phyloP scores from a whole-genome alignment of 2,113 vertebrate species.

The Brachyhypopomus gauderio region DNA sequence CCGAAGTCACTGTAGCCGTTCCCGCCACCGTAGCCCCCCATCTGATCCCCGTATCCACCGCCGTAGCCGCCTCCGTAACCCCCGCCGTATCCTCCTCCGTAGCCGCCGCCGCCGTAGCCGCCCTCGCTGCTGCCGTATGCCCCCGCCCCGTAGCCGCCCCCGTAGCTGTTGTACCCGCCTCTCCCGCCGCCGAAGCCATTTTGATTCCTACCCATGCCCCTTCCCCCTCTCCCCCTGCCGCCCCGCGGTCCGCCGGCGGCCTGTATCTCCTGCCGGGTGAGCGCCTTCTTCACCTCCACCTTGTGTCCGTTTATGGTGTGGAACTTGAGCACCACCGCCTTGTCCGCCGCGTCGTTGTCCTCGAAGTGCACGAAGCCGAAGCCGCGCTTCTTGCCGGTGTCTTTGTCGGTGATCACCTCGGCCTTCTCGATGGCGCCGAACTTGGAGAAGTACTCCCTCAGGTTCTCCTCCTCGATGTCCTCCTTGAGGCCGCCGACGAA shows the following conservation, averaged over 20 bases:
- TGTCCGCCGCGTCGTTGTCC: constrained; percentile 92
- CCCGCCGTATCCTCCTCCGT: constrained; percentile 63
- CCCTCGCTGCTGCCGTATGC: constrained; percentile 47
- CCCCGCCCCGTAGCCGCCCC: constrained; percentile 54
- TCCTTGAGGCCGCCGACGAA: constrained; percentile 94
- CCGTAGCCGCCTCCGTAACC: constrained; percentile 68
- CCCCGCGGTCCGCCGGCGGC: constrained; percentile 72
- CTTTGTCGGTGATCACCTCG: constrained; percentile 94
- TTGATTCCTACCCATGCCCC: constrained; percentile 61
- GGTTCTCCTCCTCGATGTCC: constrained; percentile 87
- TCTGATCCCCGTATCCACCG: constrained; percentile 76
- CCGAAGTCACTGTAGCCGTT: constrained; percentile 85
- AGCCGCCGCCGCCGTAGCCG: constrained; percentile 53
- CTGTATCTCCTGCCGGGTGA: constrained; percentile 86
- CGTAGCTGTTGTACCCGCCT: constrained; percentile 53
- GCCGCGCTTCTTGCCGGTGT: constrained; percentile 92
- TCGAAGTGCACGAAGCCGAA: constrained; percentile 96
- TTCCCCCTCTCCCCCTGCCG: constrained; percentile 65
- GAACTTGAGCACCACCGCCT: constrained; percentile 87
- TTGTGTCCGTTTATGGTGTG: constrained; percentile 87
- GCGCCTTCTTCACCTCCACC: constrained; percentile 86
- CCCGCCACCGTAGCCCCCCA: constrained; percentile 81
- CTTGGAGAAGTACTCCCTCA: constrained; percentile 88
- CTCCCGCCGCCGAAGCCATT: constrained; percentile 60
- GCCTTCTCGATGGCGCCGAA: constrained; percentile 92